Conservation (phyloP, 2,113 vertebrate species). For the Chloropsis hardwickii region DNA sequence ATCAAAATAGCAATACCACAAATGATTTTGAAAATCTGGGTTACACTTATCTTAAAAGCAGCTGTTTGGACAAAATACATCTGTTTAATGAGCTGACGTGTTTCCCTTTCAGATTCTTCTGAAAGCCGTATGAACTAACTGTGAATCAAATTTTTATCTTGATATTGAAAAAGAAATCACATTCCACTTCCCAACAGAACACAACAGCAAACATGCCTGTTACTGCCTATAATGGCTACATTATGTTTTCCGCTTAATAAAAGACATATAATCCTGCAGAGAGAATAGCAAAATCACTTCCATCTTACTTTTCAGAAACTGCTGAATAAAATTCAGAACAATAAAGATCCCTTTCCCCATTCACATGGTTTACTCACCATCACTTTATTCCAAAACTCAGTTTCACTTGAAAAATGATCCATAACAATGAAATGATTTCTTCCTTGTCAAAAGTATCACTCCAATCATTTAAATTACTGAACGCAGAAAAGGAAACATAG, state of each 20-base stretch:
- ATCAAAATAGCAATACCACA: background rate
- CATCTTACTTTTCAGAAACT: slow-evolving; percentile 64
- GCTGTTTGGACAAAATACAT: background rate
- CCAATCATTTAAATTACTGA: slow-evolving; percentile 46
- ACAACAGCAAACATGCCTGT: background rate
- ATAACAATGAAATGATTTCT: slow-evolving; percentile 50
- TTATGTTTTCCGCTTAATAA: slow-evolving; percentile 55
- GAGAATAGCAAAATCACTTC: slow-evolving; percentile 57
- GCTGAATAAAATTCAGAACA: slow-evolving; percentile 44
- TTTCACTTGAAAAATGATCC: slow-evolving; percentile 66
- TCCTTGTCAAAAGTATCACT: slow-evolving; percentile 48
- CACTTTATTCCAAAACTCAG: slow-evolving; percentile 71
- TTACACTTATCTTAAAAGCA: background rate
- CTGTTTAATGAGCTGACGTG: background rate
- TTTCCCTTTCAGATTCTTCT: background rate
- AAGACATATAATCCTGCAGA: slow-evolving; percentile 34
- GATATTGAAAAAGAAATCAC: slow-evolving; percentile 25
- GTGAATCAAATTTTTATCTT: background rate
- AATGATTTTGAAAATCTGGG: background rate
- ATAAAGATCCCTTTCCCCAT: slow-evolving; percentile 37
- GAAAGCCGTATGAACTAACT: background rate
- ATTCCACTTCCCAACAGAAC: slow-evolving; percentile 9
- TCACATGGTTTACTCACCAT: slow-evolving; percentile 71
- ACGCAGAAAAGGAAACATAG: slow-evolving; percentile 57
- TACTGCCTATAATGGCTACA: slow-evolving; percentile 18